These are phyloP conservation scores for Rugalucina vietnamica DNA, from an alignment of 2,888 invertebrate species.

Conservation along the genomic window DNA sequence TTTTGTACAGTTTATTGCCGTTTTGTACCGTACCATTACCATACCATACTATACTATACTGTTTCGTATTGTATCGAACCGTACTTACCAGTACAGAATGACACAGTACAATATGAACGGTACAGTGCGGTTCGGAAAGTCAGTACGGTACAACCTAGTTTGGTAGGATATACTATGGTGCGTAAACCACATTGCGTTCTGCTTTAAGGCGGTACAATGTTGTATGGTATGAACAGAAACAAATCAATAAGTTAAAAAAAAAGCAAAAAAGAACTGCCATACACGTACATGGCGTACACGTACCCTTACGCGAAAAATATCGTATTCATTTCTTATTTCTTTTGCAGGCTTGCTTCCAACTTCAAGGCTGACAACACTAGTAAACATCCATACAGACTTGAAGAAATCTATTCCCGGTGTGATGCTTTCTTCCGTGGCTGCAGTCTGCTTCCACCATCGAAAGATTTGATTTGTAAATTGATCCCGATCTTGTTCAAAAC, in stretches of 20 bases:
- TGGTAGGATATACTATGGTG: neutral
- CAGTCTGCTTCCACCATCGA: neutral
- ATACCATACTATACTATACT: too few species aligned
- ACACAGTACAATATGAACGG: too few species aligned
- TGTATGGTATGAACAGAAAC: too few species aligned
- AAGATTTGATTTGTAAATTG: neutral
- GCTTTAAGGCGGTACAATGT: too few species aligned
- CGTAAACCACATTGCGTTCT: neutral
- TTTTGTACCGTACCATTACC: too few species aligned
- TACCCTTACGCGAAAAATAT: neutral
- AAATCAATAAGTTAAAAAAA: neutral
- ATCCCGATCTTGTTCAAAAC: neutral
- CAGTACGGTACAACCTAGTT: too few species aligned
- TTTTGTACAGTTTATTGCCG: too few species aligned
- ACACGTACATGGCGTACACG: neutral
- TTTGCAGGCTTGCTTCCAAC: neutral
- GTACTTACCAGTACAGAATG: too few species aligned
- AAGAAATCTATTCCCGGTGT: neutral
- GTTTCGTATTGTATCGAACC: too few species aligned
- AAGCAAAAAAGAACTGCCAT: neutral
- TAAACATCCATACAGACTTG: neutral
- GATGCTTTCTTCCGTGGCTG: neutral
- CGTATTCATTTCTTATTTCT: neutral
- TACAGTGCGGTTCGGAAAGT: too few species aligned
- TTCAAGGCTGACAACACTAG: neutral